Percentiles rank a stretch among this genome's conserved stretches.
Conservation (phyloP, 2,113 vertebrate genomes). For the Nothoprocta perdicaria region DNA sequence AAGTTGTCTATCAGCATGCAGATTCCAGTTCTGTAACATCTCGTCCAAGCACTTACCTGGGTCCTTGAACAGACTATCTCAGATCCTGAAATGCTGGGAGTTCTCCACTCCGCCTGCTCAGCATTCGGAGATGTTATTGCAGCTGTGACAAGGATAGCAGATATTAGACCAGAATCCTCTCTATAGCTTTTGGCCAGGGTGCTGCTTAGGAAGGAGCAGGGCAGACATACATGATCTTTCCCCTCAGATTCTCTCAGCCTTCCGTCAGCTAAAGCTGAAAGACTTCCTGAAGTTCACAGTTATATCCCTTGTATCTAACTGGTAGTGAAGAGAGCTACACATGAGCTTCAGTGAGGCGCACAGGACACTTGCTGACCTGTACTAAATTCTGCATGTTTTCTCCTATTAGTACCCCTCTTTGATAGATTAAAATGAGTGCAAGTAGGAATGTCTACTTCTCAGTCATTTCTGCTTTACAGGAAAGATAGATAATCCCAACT, state of each 20-base stretch:
- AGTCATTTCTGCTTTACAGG: background rate
- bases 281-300: background rate
- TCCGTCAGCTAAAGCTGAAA: background rate
- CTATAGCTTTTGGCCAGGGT: background rate
- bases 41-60: background rate
- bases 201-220: background rate
- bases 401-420: fast-evolving
- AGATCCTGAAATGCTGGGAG: background rate
- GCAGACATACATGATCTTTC: background rate
- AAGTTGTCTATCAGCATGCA: background rate
- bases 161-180: background rate
- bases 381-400: background rate
- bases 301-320: background rate
- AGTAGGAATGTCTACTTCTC: background rate
- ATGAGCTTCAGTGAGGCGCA: fast-evolving
- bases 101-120: background rate
- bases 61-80: background rate
- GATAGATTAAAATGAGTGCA: background rate
- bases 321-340: background rate
- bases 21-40: background rate
- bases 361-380: background rate
- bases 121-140: background rate
- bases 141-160: background rate
- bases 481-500: background rate
- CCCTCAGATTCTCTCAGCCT: background rate